Evolutionary conservation across 1,140 invertebrate genomes (phyloP), one percentile per base, ranked within the genome.

Genomic region (Brachionus manjavacas): DNA sequence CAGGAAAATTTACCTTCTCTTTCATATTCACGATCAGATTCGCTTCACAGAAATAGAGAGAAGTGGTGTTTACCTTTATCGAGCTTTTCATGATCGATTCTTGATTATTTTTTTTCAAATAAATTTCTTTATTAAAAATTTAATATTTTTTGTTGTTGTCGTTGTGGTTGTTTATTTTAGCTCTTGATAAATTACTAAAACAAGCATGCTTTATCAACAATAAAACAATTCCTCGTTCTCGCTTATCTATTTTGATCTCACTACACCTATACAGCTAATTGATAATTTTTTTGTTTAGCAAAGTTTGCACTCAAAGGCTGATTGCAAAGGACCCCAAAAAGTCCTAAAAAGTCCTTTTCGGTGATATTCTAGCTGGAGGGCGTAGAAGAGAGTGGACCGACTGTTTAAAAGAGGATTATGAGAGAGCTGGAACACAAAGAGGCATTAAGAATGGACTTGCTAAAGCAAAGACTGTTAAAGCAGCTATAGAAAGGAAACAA

Each of bases 71-170:
- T 72, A 72, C 68, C 68, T 72, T 41, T 39, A 39, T 41, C 14
- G 14, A 25, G 35, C 41, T 41, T 72, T 72, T 72, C 14, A 72
- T 72, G 68, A 72, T 72, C 68, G 68, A 72, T 72, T 72, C 39
- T 72, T 72, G 64, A 68, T 28, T 14, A n/a, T n/a, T 68, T 68
- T 31, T 68, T 64, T 31, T 68, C 14, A 68, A 68, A 68, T 39
- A 39, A 72, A 72, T 43, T 39, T 72, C 28, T 72, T 72, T 72
- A 72, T 72, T 72, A 72, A 72, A 72, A 72, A 72, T 16, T 72
- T 72, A 72, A 72, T 72, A 72, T n/a, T n/a, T 72, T 39, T 55
- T 55, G n/a, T 55, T 16, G 9, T 20, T 55, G n/a, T 55, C 8
- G 9, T 20, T 72, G 68, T 72, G 1, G 9, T 72, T 72, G 68